These are phyloP conservation scores for Kryphioiulus occultus DNA, from an alignment of 2,888 invertebrate genomes.

Conservation along the genomic window DNA sequence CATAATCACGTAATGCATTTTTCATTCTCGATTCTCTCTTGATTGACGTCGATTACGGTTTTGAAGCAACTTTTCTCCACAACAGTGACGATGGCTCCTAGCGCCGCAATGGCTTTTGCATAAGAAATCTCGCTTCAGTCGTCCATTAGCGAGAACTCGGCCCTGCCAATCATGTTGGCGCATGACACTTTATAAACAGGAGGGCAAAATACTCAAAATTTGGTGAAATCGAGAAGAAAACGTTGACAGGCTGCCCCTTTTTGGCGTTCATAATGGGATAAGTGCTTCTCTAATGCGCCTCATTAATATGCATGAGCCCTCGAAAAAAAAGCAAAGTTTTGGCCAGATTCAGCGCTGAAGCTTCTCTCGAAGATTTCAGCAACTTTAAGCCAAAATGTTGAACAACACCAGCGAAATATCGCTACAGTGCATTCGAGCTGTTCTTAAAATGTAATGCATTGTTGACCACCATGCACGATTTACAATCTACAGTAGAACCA, in stretches of 20 bases:
- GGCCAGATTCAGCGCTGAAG: background rate
- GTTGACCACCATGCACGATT: too few relatives aligned
- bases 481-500: too few relatives aligned
- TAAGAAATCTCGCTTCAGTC: conserved; percentile 7
- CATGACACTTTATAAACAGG: background rate
- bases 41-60: conserved; percentile 31
- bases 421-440: background rate
- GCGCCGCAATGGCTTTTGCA: background rate
- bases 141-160: conserved; percentile 25
- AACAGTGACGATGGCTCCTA: background rate
- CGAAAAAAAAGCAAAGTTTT: background rate
- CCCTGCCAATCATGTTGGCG: background rate
- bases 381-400: background rate
- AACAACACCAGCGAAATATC: background rate
- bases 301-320: conserved; percentile 31
- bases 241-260: background rate
- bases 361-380: background rate
- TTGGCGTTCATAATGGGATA: conserved; percentile 1
- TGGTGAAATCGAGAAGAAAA: conserved; percentile 19
- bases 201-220: conserved; percentile 28
- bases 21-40: conserved; percentile 22
- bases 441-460: too few relatives aligned
- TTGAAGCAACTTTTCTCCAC: background rate
- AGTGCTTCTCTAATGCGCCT: conserved; percentile 31
- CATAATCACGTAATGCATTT: conserved; percentile 30